Conservation (phyloP, 2,888 invertebrate genomes). For the Xiphydria camelus region DNA sequence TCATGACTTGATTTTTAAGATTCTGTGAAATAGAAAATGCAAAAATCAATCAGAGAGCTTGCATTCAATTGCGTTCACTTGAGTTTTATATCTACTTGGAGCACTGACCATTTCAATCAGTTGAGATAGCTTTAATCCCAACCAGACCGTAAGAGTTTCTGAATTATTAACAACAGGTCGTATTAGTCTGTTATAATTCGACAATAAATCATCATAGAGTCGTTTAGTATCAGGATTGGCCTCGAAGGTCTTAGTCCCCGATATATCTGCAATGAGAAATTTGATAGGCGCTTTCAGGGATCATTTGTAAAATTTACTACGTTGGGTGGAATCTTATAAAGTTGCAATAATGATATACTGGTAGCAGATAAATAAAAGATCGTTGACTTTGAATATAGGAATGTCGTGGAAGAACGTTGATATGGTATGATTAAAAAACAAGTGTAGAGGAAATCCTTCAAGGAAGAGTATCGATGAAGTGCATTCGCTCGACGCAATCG, state of each 20-base stretch:
- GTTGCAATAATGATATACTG: too few species aligned
- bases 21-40: slow-evolving; percentile 64
- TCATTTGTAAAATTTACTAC: too few species aligned
- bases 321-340: too few species aligned
- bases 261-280: slow-evolving; percentile 34
- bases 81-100: slow-evolving; percentile 1
- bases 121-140: slow-evolving; percentile 88
- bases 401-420: too few species aligned
- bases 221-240: slow-evolving; percentile 94
- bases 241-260: slow-evolving; percentile 60
- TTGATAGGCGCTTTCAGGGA: too few species aligned
- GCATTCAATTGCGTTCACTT: neutral
- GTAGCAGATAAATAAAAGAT: too few species aligned
- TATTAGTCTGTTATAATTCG: slow-evolving; percentile 93
- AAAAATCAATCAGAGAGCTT: neutral
- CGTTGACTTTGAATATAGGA: too few species aligned
- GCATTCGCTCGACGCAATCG: too few species aligned
- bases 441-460: too few species aligned
- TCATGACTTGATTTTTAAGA: slow-evolving; percentile 91
- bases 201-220: slow-evolving; percentile 92
- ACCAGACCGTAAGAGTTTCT: slow-evolving; percentile 87
- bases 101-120: slow-evolving; percentile 79
- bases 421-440: too few species aligned
- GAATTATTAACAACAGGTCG: slow-evolving; percentile 91
- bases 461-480: too few species aligned